phyloP scores from a whole-genome alignment of 2,797 vertebrate genomes.

The Sternotherus odoratus region DNA sequence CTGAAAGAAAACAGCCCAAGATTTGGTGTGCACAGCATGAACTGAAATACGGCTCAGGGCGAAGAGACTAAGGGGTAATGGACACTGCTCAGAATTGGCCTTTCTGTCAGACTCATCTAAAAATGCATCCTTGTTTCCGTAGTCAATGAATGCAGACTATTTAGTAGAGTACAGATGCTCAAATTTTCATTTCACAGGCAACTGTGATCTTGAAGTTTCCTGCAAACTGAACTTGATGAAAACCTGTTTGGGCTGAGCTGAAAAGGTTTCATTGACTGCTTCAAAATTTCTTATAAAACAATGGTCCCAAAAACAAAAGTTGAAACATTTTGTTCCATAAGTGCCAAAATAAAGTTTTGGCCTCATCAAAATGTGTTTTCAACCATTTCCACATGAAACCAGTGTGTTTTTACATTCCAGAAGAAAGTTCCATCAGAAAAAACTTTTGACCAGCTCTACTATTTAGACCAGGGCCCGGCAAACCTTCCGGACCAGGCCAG shows the following conservation, averaged over 20 bases:
- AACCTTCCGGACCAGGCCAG: too few relatives aligned
- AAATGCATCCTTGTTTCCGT: neutral
- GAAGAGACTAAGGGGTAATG: neutral
- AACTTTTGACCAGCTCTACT: neutral
- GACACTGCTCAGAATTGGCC: neutral
- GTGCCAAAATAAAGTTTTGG: neutral
- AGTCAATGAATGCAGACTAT: neutral
- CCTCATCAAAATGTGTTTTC: neutral
- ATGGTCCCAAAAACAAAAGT: neutral
- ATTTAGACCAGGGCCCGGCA: neutral
- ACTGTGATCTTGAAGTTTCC: neutral
- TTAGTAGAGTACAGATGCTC: neutral
- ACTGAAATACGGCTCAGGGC: neutral
- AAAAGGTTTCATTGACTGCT: neutral
- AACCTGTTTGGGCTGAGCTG: neutral
- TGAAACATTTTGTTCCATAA: neutral
- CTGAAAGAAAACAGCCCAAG: neutral
- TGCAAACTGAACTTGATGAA: neutral
- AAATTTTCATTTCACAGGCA: neutral
- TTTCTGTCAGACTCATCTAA: neutral
- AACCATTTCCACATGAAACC: neutral
- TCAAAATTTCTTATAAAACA: neutral
- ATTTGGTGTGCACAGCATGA: neutral
- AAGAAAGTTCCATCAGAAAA: neutral
- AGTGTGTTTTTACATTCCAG: neutral